Conservation (phyloP, 2,888 invertebrate species). For the Carabus problematicus region DNA sequence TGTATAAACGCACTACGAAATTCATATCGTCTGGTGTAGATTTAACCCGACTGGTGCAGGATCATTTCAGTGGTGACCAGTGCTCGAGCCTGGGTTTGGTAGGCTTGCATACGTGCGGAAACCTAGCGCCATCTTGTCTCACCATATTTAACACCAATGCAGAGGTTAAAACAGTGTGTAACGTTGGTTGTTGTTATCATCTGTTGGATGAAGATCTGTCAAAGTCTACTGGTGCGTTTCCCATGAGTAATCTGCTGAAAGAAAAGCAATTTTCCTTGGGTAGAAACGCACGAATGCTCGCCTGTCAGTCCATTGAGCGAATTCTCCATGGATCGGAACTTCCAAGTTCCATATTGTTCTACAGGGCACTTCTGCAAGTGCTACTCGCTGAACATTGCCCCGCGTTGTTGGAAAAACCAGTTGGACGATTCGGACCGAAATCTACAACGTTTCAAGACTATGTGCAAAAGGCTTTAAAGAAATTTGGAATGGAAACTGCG, state of each 20-base stretch:
- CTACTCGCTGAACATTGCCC: slow-evolving; percentile 60
- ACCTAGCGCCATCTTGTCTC: slow-evolving; percentile 76
- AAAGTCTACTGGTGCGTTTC: slow-evolving; percentile 65
- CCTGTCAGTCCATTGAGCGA: slow-evolving; percentile 82
- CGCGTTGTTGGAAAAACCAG: slow-evolving; percentile 62
- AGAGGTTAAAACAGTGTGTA: slow-evolving; percentile 69
- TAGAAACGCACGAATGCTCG: slow-evolving; percentile 83
- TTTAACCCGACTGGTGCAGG: slow-evolving; percentile 60
- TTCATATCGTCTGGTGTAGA: slow-evolving; percentile 69
- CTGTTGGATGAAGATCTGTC: slow-evolving; percentile 69
- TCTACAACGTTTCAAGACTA: slow-evolving; percentile 73
- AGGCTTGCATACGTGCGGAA: slow-evolving; percentile 91
- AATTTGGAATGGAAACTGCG: slow-evolving; percentile 64
- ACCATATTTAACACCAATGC: slow-evolving; percentile 69
- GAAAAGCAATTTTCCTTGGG: slow-evolving; percentile 65
- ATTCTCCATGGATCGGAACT: slow-evolving; percentile 64
- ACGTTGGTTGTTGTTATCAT: slow-evolving; percentile 92
- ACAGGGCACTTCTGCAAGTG: slow-evolving; percentile 79
- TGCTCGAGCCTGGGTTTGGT: slow-evolving; percentile 64
- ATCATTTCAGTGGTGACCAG: slow-evolving; percentile 59
- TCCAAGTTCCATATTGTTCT: slow-evolving; percentile 73
- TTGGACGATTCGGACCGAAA: slow-evolving; percentile 62
- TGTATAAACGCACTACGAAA: slow-evolving; percentile 68
- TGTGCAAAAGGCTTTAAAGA: slow-evolving; percentile 69
- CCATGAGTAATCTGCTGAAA: slow-evolving; percentile 69